Base-by-base conservation (phyloP, 2,797 vertebrate species). In the Cirrhinus mrigala region DNA sequence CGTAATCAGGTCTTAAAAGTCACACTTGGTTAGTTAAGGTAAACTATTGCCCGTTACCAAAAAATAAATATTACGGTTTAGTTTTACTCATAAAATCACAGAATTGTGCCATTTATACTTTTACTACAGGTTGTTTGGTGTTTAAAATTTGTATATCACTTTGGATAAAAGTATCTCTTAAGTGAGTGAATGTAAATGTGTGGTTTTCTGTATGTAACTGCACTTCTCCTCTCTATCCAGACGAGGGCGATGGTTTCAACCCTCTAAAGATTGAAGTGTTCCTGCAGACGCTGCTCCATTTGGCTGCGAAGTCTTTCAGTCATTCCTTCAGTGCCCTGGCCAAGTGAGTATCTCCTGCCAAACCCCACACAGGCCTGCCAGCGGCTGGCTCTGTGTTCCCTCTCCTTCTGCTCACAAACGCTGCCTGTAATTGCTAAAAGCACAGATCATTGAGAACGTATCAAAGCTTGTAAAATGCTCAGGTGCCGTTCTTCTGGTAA, bases 181-280 rank as follows among this genome's bases (percentile, higher is more conserved):
- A 20, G 29, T 58, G 80, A 73, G 52, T 46, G 40, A 4, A 76
- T 64, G 16, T 73, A 66, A 27, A 85, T 40, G 29, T 60, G 14
- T 16, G 70, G 29, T 20, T 15, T 37, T 71, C 46, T 24, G 7
- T 29, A 44, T 68, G 15, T 81, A 18, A 76, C 40, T 4, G 18
- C 8, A 50, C 44, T 81, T 86, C 48, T 62, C 58, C 22, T 84
- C 56, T 75, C 33, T 77, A 5, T 84, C 68, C 93, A 99, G 98
- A 99, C 82, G 98, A 99, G 93, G 97, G 97, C 0, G 97, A 97
- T 92, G 96, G 95, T 86, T 99, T 98, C 93, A 99, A 98, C 91
- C 98, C 98, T 6, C 91, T 99, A 93, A 99, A 97, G 95, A 98
- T 99, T 83, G 98, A 99, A 9, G 97, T 99, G 79, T 99, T 99